Base-by-base conservation (phyloP, 2,797 vertebrate species). In the Argyrosomus regius region DNA sequence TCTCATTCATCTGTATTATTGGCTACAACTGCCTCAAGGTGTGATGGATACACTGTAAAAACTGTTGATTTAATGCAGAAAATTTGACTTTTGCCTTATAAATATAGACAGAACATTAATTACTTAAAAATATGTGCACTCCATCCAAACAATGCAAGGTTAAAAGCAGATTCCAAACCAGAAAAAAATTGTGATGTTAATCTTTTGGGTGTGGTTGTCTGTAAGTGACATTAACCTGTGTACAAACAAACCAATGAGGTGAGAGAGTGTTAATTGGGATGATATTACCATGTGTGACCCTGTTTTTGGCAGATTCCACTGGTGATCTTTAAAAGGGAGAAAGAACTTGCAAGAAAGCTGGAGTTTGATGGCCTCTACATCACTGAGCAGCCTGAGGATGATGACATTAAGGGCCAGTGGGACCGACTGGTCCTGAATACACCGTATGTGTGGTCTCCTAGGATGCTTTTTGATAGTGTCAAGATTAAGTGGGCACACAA, bases 11-110 rank as follows among this genome's bases (percentile, higher is more conserved):
- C 78, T 97, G 97, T 81, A 99, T 99, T 91, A 99, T 99, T 2
- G 98, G 98, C 74, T 99, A 99, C 95, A 98, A 99, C 92, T 99
- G 97, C 77, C 95, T 99, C 69, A 99, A 99, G 96, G 97, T 97
- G 80, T 49, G 35, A 49, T 6, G 16, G 41, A 2, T 39, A 67
- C 26, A 63, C 9, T 48, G 6, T 11, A 6, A 46, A 56, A 5
- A 17, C 5, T 5, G 22, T 39, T 53, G 6, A 54, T 48, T 59
- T 20, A 22, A 0, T 46, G 45, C 22, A 7, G 49, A n/a, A 24
- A 57, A 60, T 8, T 12, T 39, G 18, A 43, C 11, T 31, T 54
- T 26, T 24, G 6, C 8, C 16, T 49, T 8, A 9, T 5, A 62
- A 8, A 49, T 39, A 24, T 9, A 60, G 5, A 31, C 5, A 4